Conservation (phyloP, 2,113 vertebrate species). For the Xiphophorus couchianus region DNA sequence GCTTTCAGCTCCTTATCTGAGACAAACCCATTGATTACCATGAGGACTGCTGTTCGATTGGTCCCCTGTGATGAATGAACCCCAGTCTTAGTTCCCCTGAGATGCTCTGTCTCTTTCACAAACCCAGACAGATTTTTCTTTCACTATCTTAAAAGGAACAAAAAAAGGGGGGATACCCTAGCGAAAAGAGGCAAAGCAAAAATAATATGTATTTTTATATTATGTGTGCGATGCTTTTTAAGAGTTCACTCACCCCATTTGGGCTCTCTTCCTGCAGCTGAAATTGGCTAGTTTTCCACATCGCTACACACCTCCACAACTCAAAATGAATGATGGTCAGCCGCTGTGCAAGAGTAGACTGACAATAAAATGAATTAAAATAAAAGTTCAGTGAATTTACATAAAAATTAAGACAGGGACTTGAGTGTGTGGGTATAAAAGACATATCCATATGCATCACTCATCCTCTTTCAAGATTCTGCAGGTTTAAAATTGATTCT, state of each 20-base stretch:
- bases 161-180: constrained; percentile 26
- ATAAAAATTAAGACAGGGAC: not conserved
- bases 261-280: constrained; percentile 58
- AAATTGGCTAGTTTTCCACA: constrained; percentile 77
- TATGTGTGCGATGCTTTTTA: constrained; percentile 41
- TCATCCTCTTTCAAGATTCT: constrained; percentile 8
- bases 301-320: constrained; percentile 53
- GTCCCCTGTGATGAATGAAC: constrained; percentile 57
- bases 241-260: constrained; percentile 51
- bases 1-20: constrained; percentile 55
- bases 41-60: constrained; percentile 57
- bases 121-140: constrained; percentile 16
- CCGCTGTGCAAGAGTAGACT: constrained; percentile 31
- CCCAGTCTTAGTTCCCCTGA: constrained; percentile 13
- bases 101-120: not conserved
- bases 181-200: constrained; percentile 18
- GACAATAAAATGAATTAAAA: constrained; percentile 36
- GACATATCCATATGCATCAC: not conserved
- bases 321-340: constrained; percentile 29
- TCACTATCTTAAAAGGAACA: constrained; percentile 10
- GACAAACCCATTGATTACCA: constrained; percentile 66
- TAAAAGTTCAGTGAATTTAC: not conserved
- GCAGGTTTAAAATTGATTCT: not conserved
- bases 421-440: not conserved
- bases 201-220: constrained; percentile 19